Percentiles rank a stretch among this genome's conserved stretches.
These are phyloP conservation scores for Caligus rogercresseyi DNA, from an alignment of 1,140 invertebrate species.

Conservation along the genomic window DNA sequence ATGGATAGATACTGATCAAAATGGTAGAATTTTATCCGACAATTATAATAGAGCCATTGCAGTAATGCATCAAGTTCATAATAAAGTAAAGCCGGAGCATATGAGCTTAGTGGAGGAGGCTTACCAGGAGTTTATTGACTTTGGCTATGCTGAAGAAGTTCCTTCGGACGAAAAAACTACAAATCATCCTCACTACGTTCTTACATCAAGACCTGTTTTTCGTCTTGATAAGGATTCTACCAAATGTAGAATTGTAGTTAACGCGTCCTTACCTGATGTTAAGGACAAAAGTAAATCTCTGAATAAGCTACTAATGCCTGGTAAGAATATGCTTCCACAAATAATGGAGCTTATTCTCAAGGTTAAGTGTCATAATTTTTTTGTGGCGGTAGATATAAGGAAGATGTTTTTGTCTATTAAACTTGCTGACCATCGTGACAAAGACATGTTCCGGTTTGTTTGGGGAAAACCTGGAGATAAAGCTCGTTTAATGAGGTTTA, in stretches of 20 bases:
- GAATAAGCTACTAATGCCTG: conserved; percentile 2
- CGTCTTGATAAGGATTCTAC: conserved; percentile 2
- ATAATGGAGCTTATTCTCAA: conserved; percentile 4
- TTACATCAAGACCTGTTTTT: not conserved
- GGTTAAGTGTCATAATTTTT: too few relatives aligned
- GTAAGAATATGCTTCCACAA: conserved; percentile 5
- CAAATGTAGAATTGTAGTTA: not conserved
- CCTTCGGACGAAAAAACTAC: not conserved
- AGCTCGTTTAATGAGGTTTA: too few relatives aligned
- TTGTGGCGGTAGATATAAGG: too few relatives aligned
- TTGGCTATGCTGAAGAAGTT: not conserved
- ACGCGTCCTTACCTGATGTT: not conserved
- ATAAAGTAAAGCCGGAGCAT: not conserved
- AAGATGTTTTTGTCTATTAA: too few relatives aligned
- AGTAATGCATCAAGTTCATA: not conserved
- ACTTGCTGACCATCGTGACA: too few relatives aligned
- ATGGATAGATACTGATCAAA: not conserved
- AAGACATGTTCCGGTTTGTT: too few relatives aligned
- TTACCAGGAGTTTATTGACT: not conserved
- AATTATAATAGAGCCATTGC: not conserved
- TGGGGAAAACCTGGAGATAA: too few relatives aligned
- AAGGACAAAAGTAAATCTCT: not conserved
- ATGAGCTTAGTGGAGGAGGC: not conserved
- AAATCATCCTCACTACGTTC: not conserved
- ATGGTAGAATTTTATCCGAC: not conserved